A percentile compares a stretch with the other conserved stretches of the same genome.
phyloP scores from a whole-genome alignment of 2,797 vertebrate species.

The Cossypha niveicapilla region DNA sequence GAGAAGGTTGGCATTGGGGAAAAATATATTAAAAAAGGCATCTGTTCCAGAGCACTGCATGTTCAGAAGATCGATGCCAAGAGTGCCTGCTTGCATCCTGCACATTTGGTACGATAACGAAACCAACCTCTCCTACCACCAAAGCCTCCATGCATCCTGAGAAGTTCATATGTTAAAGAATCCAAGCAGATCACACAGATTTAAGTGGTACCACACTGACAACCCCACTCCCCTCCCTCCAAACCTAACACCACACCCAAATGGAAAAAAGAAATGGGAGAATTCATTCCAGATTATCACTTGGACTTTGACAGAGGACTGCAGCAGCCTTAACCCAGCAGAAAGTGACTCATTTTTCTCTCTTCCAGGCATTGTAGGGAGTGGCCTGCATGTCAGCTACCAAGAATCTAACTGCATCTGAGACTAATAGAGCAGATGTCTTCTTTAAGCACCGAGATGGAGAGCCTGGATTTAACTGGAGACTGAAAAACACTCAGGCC shows the following conservation, averaged over 20 bases:
- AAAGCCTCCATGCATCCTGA: neutral
- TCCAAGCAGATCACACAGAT: neutral
- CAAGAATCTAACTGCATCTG: neutral
- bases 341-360: neutral
- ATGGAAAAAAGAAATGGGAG: neutral
- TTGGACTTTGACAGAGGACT: neutral
- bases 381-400: conserved; percentile 4
- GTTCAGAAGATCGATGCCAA: neutral
- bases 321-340: neutral
- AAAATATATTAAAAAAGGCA: neutral
- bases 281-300: neutral
- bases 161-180: neutral
- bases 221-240: neutral
- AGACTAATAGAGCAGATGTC: neutral
- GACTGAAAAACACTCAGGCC: neutral
- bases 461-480: neutral
- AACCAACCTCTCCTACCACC: neutral
- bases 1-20: neutral
- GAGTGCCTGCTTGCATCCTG: neutral
- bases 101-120: neutral
- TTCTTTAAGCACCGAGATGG: neutral
- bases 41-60: neutral
- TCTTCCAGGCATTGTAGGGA: conserved; percentile 25
- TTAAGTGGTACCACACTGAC: neutral
- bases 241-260: neutral